Evolutionary conservation across 2,888 invertebrate species (phyloP).

Genomic region (Caenorhabditis plicata): DNA sequence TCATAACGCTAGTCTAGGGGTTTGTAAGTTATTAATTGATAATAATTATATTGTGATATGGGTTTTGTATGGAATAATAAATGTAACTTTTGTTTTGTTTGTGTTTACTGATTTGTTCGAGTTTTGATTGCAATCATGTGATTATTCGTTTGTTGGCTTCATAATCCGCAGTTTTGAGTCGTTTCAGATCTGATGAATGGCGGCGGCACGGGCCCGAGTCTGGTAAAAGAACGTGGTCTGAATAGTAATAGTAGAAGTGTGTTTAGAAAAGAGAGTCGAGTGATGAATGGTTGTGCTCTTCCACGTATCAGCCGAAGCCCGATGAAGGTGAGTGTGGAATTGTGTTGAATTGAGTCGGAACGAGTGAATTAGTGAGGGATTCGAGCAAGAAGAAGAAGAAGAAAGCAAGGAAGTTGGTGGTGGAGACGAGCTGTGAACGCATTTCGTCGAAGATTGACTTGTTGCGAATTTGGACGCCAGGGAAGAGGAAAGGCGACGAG

Average conservation of each 20-base stretch:
- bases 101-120: too few species aligned
- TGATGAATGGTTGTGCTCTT: slow-evolving; percentile 33
- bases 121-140: too few species aligned
- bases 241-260: neutral
- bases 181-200: too few species aligned
- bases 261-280: slow-evolving; percentile 6
- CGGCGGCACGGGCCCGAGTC: too few species aligned
- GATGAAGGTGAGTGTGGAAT: slow-evolving; percentile 4
- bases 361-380: slow-evolving; percentile 2
- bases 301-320: slow-evolving; percentile 15
- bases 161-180: too few species aligned
- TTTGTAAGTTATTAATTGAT: too few species aligned
- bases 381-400: slow-evolving; percentile 3
- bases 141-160: too few species aligned
- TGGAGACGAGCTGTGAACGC: neutral
- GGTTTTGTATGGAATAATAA: too few species aligned
- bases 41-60: too few species aligned
- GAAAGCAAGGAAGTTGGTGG: slow-evolving; percentile 2
- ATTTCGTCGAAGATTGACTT: too few species aligned
- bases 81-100: too few species aligned
- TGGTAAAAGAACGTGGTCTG: neutral
- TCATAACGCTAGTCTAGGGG: neutral
- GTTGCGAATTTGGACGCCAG: neutral
- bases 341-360: too few species aligned
- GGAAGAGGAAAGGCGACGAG: neutral